Conservation (phyloP, 2,797 vertebrate genomes). For the Brachyalestes nurse region DNA sequence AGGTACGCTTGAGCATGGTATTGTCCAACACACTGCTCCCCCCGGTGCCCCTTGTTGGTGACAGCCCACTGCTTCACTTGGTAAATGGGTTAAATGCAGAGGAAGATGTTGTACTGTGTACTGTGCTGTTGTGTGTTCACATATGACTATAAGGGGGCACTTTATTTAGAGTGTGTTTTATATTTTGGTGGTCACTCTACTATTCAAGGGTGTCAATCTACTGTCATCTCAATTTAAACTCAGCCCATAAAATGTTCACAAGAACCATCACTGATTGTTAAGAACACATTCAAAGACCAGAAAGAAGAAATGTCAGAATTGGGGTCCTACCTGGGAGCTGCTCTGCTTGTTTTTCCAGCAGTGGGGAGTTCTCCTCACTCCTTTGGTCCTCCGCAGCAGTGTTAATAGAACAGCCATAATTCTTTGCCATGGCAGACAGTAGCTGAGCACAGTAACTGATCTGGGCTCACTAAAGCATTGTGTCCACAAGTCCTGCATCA, state of each 20-base stretch:
- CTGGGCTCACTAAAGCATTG: constrained; percentile 60
- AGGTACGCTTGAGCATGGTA: too few species aligned
- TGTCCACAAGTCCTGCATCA: constrained; percentile 33
- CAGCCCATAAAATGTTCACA: background rate
- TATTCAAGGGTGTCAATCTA: background rate
- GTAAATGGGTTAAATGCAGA: too few species aligned
- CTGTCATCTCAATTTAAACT: background rate
- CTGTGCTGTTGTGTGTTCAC: too few species aligned
- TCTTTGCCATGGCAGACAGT: constrained; percentile 63
- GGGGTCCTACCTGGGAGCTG: constrained; percentile 27
- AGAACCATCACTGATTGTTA: background rate
- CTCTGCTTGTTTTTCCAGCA: constrained; percentile 59
- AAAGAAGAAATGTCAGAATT: background rate
- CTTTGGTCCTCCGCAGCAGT: constrained; percentile 48
- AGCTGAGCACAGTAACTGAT: background rate
- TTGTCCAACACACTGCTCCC: too few species aligned
- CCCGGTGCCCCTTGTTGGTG: too few species aligned
- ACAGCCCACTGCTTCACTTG: too few species aligned
- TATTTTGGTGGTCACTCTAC: background rate
- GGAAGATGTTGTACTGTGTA: too few species aligned
- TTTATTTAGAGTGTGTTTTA: background rate
- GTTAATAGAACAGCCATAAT: constrained; percentile 69
- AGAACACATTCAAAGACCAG: too few species aligned
- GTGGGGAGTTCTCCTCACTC: constrained; percentile 65
- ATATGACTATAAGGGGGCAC: too few species aligned